These are phyloP conservation scores for Hemicordylus capensis DNA, from an alignment of 2,113 vertebrate species.

Conservation along the genomic window DNA sequence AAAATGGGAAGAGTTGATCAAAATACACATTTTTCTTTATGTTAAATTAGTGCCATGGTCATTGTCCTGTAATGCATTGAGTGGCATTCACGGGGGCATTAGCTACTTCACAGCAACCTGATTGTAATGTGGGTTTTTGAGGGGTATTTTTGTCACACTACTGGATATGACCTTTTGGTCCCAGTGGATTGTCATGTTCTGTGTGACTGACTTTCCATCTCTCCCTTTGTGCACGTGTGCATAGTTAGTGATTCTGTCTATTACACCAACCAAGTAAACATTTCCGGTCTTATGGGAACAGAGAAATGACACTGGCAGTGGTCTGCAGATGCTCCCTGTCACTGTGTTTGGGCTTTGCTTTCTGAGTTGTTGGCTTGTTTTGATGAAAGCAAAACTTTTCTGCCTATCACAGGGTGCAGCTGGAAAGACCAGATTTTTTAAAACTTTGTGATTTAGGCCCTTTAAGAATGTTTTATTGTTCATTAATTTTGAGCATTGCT, in stretches of 20 bases:
- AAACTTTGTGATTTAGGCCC: not conserved
- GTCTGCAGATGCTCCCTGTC: constrained; percentile 64
- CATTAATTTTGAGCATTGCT: not conserved
- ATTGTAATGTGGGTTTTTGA: constrained; percentile 37
- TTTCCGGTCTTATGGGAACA: constrained; percentile 57
- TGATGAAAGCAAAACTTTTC: constrained; percentile 32
- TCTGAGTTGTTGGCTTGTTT: constrained; percentile 41
- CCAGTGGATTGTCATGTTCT: constrained; percentile 60
- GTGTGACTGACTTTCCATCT: constrained; percentile 68
- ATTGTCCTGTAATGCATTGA: constrained; percentile 10
- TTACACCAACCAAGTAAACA: constrained; percentile 74
- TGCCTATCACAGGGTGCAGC: not conserved
- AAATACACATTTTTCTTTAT: constrained; percentile 23
- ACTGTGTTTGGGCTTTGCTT: constrained; percentile 42
- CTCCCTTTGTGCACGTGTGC: constrained; percentile 47
- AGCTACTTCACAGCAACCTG: constrained; percentile 47
- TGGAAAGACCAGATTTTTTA: not conserved
- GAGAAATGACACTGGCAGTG: constrained; percentile 58
- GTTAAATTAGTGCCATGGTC: constrained; percentile 27
- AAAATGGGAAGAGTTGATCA: not conserved
- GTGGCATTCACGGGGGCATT: constrained; percentile 5
- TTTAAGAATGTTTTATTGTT: not conserved
- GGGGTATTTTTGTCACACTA: constrained; percentile 53
- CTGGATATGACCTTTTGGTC: constrained; percentile 60
- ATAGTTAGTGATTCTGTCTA: constrained; percentile 74